These are phyloP conservation scores for Stictocephala bisonia DNA, from an alignment of 2,888 invertebrate genomes.

Conservation along the genomic window DNA sequence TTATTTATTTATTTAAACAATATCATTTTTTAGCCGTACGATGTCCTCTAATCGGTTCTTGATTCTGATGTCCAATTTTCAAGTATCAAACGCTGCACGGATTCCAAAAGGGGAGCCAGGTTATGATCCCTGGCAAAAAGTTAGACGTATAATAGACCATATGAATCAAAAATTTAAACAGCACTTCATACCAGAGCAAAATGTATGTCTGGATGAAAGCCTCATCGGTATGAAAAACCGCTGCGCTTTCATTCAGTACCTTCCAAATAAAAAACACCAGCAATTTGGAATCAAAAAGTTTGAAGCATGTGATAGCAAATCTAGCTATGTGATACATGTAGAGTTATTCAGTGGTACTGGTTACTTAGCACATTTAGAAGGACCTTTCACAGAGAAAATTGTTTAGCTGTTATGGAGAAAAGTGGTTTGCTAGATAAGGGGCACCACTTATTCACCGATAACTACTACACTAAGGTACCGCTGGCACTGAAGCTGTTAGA, in stretches of 20 bases:
- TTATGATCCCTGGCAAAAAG: slow-evolving; percentile 8
- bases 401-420: slow-evolving; percentile 3
- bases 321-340: neutral
- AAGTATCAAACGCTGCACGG: neutral
- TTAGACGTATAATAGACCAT: neutral
- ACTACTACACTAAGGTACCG: slow-evolving; percentile 31
- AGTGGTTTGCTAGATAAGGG: slow-evolving; percentile 26
- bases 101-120: neutral
- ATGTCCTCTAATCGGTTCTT: slow-evolving; percentile 60
- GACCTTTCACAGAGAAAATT: neutral
- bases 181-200: neutral
- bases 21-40: slow-evolving; percentile 50
- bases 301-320: slow-evolving; percentile 3
- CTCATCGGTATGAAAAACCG: slow-evolving; percentile 4
- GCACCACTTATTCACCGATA: slow-evolving; percentile 31
- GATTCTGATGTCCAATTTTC: neutral
- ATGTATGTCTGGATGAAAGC: neutral
- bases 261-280: slow-evolving; percentile 6
- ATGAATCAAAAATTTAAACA: neutral
- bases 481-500: neutral
- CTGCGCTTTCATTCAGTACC: slow-evolving; percentile 4
- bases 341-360: neutral
- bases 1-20: no score
- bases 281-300: slow-evolving; percentile 22
- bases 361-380: no score